Conservation (phyloP, 2,888 invertebrate species). For the Camptogramma bilineatum region DNA sequence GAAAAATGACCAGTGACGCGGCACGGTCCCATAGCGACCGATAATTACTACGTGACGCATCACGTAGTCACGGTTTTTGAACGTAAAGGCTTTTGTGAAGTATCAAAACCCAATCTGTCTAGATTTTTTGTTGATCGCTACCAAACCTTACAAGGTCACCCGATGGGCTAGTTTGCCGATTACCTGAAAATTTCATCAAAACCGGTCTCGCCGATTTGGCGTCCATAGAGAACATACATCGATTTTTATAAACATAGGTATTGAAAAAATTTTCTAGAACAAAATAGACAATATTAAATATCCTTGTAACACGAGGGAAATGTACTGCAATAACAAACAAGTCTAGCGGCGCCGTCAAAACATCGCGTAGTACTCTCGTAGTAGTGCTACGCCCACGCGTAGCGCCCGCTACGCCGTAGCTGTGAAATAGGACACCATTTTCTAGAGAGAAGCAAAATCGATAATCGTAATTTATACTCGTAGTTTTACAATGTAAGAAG, state of each 20-base stretch:
- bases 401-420: slow-evolving; percentile 41
- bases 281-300: no score
- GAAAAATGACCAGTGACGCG: not conserved
- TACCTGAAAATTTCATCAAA: no score
- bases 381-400: slow-evolving; percentile 63
- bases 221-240: no score
- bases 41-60: not conserved
- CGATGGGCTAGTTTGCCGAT: no score
- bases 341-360: slow-evolving; percentile 40
- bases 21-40: not conserved
- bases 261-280: no score
- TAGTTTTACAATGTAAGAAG: not conserved
- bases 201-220: no score
- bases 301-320: not conserved
- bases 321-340: slow-evolving; percentile 22
- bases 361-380: slow-evolving; percentile 48
- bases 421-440: slow-evolving; percentile 4
- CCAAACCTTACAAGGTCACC: no score
- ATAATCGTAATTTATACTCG: not conserved
- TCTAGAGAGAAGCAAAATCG: not conserved
- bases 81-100: not conserved
- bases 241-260: no score
- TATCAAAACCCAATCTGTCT: no score
- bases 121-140: no score
- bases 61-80: not conserved